A percentile compares a stretch with the other conserved stretches of the same genome.
Conservation (phyloP, 1,140 invertebrate genomes). For the Druon quercuslanigerum region DNA sequence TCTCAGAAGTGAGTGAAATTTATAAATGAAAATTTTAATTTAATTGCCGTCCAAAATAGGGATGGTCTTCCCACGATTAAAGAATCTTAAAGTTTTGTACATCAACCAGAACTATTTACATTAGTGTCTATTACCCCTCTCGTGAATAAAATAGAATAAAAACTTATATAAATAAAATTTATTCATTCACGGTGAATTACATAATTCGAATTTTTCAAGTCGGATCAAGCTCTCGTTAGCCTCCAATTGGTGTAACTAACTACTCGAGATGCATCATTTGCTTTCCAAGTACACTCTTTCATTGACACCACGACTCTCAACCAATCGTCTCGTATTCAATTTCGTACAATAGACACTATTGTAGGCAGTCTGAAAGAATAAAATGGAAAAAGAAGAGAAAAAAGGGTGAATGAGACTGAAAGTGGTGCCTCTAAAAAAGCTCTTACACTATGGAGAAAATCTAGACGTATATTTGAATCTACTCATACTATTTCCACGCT, state of each 20-base stretch:
- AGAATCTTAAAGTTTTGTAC: too few relatives aligned
- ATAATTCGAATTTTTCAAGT: neutral
- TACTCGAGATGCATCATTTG: neutral
- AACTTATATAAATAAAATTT: too few relatives aligned
- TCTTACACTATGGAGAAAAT: neutral
- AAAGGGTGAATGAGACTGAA: neutral
- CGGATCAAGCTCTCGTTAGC: constrained; percentile 2
- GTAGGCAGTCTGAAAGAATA: neutral
- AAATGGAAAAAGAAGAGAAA: neutral
- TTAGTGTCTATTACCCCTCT: too few relatives aligned
- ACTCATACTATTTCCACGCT: too few relatives aligned
- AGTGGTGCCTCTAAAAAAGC: neutral
- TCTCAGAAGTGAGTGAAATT: too few relatives aligned
- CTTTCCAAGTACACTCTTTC: constrained; percentile 10
- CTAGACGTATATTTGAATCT: too few relatives aligned
- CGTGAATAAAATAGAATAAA: too few relatives aligned
- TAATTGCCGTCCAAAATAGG: too few relatives aligned
- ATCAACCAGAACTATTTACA: too few relatives aligned
- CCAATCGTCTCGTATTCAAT: constrained; percentile 16
- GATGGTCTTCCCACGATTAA: too few relatives aligned
- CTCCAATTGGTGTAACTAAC: constrained; percentile 12
- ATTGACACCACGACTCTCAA: neutral
- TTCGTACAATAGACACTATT: constrained; percentile 9
- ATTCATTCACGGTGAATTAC: neutral
- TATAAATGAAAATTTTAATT: too few relatives aligned